Percentiles rank a stretch among this genome's conserved stretches.
phyloP scores from a whole-genome alignment of 1,140 invertebrate species.

The Cydia strobilella region DNA sequence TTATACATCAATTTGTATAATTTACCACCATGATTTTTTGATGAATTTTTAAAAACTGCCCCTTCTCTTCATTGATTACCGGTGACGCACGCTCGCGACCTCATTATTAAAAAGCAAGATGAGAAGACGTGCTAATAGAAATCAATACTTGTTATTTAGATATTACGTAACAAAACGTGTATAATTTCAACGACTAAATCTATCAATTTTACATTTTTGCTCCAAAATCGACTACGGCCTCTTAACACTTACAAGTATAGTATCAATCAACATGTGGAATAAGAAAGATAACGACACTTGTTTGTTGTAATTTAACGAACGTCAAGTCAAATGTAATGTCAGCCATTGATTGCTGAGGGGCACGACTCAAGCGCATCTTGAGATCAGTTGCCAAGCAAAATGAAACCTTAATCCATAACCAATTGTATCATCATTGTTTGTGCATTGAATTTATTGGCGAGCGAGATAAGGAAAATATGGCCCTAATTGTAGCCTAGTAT shows the following conservation, averaged over 20 bases:
- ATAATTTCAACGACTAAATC: no score
- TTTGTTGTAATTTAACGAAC: background rate
- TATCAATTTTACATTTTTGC: no score
- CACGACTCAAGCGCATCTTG: conserved; percentile 11
- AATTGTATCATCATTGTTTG: background rate
- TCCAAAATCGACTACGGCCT: no score
- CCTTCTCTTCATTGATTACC: no score
- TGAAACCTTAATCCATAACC: background rate
- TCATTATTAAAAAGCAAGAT: no score
- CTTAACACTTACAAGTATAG: background rate
- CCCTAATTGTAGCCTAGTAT: background rate
- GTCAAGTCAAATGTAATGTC: conserved; percentile 7
- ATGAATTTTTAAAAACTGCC: no score
- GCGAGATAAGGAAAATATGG: background rate
- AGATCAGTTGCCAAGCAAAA: background rate
- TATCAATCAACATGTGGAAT: background rate
- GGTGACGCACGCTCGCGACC: no score
- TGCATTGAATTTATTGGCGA: background rate
- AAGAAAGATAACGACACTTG: conserved; percentile 7
- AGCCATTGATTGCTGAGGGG: background rate
- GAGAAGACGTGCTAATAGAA: no score
- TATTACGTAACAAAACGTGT: no score
- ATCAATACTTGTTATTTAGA: no score
- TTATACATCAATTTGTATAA: no score
- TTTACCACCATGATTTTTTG: no score